Evolutionary conservation across 2,113 vertebrate genomes (phyloP), one percentile per base, ranked within the genome.

Genomic region (Hemiprocne comata): DNA sequence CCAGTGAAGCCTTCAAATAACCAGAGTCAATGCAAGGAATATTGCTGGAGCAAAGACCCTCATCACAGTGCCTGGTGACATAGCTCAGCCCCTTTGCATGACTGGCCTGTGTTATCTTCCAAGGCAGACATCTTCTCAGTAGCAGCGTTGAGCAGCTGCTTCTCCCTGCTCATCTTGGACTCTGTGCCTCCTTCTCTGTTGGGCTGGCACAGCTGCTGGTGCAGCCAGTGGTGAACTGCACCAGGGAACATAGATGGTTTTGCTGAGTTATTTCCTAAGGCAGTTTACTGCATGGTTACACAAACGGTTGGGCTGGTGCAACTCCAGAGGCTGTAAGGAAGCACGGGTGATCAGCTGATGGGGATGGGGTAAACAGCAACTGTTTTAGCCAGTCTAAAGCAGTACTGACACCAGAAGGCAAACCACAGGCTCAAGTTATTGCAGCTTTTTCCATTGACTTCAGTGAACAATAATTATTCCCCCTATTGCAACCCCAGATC

Each of bases 231-330:
- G 36, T 73, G 79, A 76, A 53, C 31, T 67, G 53, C 2, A 0
- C 57, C 0, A 0, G 29, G 46, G 62, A 92, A 53, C 23, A 61
- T 1, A 3, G 1, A 17, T 53, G 1, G 13, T 31, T 83, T 34
- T 2, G 1, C 75, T 57, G 58, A 44, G 38, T 44, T 86, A 3
- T 83, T 90, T 96, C 67, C 86, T 57, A 15, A 61, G 83, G 67
- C 1, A 6, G 20, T 76, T 92, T 73, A 25, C 75, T 92, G 91
- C 29, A 42, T 50, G 83, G 75, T 65, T 85, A 78, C 65, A 79
- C 92, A 85, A 67, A 94, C 7, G 9, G 57, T 60, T 0, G 0
- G 69, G 55, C 51, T 78, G 80, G 55, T 73, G 76, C 67, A 64
- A 13, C 77, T 50, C 15, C 1, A 72, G 61, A 94, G 51, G 69